phyloP scores from a whole-genome alignment of 1,140 invertebrate species.

The Phthorimaea operculella region DNA sequence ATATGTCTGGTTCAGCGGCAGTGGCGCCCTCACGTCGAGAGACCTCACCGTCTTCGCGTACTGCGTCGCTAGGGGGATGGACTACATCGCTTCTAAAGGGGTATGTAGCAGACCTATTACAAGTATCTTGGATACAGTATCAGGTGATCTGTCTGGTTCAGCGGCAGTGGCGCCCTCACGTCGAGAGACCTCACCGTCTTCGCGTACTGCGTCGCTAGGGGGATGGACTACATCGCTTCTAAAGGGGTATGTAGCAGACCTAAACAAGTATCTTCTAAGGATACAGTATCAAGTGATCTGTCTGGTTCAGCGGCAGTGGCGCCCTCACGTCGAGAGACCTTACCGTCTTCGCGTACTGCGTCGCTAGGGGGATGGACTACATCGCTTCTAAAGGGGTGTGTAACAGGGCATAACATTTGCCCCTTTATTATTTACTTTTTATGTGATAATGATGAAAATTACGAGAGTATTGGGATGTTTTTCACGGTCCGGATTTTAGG shows the following conservation, averaged over 20 bases:
- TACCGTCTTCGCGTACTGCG: conserved; percentile 82
- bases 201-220: conserved; percentile 81
- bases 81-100: conserved; percentile 82
- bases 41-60: conserved; percentile 83
- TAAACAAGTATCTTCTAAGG: too few relatives aligned
- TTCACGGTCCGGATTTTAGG: too few relatives aligned
- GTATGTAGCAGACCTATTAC: conserved; percentile 70
- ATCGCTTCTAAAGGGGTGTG: conserved; percentile 82
- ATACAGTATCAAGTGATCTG: too few relatives aligned
- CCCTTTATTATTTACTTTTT: too few relatives aligned
- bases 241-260: conserved; percentile 75
- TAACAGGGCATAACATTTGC: too few relatives aligned
- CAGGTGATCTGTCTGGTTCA: conserved; percentile 76
- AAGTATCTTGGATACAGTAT: too few relatives aligned
- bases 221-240: conserved; percentile 84
- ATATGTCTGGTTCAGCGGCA: conserved; percentile 75
- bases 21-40: conserved; percentile 75
- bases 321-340: conserved; percentile 79
- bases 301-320: conserved; percentile 74
- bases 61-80: conserved; percentile 84
- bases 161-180: conserved; percentile 73
- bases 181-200: conserved; percentile 83
- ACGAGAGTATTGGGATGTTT: too few relatives aligned
- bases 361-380: conserved; percentile 86
- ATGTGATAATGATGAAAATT: too few relatives aligned